Evolutionary conservation across 2,888 invertebrate genomes (phyloP).

Genomic region (Lepeophtheirus nordmannii): DNA sequence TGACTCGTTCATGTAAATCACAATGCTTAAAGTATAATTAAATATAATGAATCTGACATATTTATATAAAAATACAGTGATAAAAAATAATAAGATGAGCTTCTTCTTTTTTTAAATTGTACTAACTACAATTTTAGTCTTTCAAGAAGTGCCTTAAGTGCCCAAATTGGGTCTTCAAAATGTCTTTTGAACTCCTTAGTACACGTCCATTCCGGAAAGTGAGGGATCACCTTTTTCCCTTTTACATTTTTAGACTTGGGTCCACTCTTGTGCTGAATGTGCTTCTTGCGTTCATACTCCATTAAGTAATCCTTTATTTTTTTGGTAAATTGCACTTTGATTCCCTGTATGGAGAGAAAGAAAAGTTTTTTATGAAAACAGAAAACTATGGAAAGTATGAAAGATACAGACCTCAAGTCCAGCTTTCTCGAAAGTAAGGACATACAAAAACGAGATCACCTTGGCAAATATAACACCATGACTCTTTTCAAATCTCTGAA

Average conservation of each 20-base stretch:
- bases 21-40: too few species aligned
- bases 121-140: not conserved
- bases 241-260: not conserved
- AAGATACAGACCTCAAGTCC: not conserved
- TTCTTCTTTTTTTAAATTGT: too few species aligned
- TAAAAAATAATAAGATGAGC: too few species aligned
- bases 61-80: too few species aligned
- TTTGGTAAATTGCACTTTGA: not conserved
- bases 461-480: not conserved
- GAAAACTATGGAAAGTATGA: too few species aligned
- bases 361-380: too few species aligned
- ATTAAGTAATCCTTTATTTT: not conserved
- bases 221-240: not conserved
- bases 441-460: not conserved
- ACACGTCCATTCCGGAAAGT: not conserved
- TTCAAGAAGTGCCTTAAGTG: not conserved
- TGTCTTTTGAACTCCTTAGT: not conserved
- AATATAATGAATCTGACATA: too few species aligned
- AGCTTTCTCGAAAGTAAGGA: not conserved
- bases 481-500: not conserved
- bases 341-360: not conserved
- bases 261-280: not conserved
- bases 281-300: constrained; percentile 3
- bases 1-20: too few species aligned
- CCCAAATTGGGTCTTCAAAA: not conserved